phyloP scores from a whole-genome alignment of 2,888 invertebrate species.

The Chymomyza caudatula region DNA sequence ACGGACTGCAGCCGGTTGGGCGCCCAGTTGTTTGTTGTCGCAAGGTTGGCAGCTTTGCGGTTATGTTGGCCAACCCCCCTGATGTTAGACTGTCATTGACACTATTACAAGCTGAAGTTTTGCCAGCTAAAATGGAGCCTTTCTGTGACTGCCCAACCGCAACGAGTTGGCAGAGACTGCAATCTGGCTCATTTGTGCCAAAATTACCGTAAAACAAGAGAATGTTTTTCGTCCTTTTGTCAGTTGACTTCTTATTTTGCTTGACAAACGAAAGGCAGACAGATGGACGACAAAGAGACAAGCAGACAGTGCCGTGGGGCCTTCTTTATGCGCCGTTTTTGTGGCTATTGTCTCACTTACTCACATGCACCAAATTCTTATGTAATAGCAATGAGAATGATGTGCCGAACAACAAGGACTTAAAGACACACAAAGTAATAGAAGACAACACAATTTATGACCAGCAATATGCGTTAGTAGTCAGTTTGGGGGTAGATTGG shows the following conservation, averaged over 20 bases:
- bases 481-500: conserved; percentile 35
- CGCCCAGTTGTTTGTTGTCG: too few species aligned
- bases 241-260: background rate
- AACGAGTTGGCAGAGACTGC: conserved; percentile 26
- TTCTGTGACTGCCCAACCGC: conserved; percentile 13
- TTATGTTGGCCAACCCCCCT: background rate
- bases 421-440: background rate
- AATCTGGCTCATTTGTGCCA: conserved; percentile 46
- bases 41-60: background rate
- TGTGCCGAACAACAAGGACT: conserved; percentile 39
- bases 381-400: conserved; percentile 55
- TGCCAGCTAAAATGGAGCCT: background rate
- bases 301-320: background rate
- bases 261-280: background rate
- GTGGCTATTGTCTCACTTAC: conserved; percentile 28
- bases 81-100: conserved; percentile 56
- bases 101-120: conserved; percentile 48
- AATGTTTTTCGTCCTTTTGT: conserved; percentile 6
- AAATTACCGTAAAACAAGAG: conserved; percentile 46
- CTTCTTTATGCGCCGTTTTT: conserved; percentile 3
- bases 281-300: background rate
- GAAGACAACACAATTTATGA: conserved; percentile 8
- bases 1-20: too few species aligned
- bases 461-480: background rate
- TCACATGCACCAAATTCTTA: conserved; percentile 39